A percentile compares a stretch with the other conserved stretches of the same genome.
Conservation (phyloP, 2,888 invertebrate genomes). For the Rhaphigaster nebulosa region DNA sequence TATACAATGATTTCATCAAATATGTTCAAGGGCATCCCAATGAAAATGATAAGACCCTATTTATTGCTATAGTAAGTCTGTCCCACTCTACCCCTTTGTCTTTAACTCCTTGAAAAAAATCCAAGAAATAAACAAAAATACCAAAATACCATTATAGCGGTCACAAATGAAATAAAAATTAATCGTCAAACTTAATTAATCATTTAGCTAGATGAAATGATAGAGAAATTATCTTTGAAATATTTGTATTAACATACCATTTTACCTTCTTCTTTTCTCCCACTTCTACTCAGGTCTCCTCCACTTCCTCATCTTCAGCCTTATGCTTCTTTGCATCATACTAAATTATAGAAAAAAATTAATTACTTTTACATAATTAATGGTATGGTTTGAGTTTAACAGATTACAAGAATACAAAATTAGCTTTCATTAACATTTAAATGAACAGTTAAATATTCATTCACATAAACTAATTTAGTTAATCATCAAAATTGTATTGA, state of each 20-base stretch:
- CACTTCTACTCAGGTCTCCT: neutral
- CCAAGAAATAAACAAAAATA: too few species aligned
- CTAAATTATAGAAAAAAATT: neutral
- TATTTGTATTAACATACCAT: neutral
- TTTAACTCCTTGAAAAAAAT: too few species aligned
- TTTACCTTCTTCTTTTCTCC: neutral
- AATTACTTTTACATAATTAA: neutral
- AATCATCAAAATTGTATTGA: neutral
- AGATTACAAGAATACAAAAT: neutral
- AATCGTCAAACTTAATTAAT: neutral
- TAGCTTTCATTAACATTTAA: neutral
- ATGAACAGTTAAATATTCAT: neutral
- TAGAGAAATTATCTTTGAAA: neutral
- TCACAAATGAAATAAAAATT: neutral
- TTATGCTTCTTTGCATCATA: constrained; percentile 15
- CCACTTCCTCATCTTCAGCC: neutral
- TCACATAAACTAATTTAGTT: neutral
- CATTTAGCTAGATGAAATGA: neutral
- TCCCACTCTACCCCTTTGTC: too few species aligned
- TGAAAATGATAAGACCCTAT: too few species aligned
- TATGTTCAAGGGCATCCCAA: too few species aligned
- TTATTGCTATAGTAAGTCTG: too few species aligned
- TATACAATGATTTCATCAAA: too few species aligned
- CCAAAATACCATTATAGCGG: too few species aligned
- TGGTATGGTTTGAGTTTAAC: neutral